Conservation (phyloP, 2,888 invertebrate species). For the Philereme transversata region DNA sequence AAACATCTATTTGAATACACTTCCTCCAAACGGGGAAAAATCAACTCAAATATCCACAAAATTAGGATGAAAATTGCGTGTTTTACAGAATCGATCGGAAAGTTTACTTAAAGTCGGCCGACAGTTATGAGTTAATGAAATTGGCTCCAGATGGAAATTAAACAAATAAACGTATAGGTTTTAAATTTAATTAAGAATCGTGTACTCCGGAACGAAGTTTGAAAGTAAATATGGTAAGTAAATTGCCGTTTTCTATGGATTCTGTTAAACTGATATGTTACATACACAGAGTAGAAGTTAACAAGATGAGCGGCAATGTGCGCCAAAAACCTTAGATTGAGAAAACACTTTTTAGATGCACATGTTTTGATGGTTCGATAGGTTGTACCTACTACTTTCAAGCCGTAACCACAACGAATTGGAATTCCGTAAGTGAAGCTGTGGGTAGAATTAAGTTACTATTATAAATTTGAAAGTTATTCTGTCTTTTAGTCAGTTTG, state of each 20-base stretch:
- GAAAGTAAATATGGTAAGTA: conserved; percentile 1
- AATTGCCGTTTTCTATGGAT: neutral
- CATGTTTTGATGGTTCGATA: too few relatives aligned
- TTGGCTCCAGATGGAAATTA: conserved; percentile 5
- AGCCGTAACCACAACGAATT: too few relatives aligned
- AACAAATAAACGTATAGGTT: conserved; percentile 10
- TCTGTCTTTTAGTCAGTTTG: too few relatives aligned
- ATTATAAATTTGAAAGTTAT: too few relatives aligned
- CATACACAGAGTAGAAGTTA: neutral
- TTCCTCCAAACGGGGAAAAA: conserved; percentile 1
- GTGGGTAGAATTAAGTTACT: too few relatives aligned
- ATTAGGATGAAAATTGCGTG: conserved; percentile 1
- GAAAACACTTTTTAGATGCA: too few relatives aligned
- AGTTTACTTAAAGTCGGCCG: neutral
- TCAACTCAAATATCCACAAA: conserved; percentile 3
- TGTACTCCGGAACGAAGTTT: neutral
- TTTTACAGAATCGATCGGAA: neutral
- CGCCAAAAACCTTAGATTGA: too few relatives aligned
- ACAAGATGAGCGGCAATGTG: too few relatives aligned
- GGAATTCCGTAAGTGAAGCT: too few relatives aligned
- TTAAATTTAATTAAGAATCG: conserved; percentile 7
- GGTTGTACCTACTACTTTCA: too few relatives aligned
- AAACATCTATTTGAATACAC: conserved; percentile 5
- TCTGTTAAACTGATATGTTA: neutral
- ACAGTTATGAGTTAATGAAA: conserved; percentile 18